Percentiles rank a stretch among this genome's conserved stretches.
Evolutionary conservation across 1,140 invertebrate genomes (phyloP).

Genomic region (Musca vetustissima): DNA sequence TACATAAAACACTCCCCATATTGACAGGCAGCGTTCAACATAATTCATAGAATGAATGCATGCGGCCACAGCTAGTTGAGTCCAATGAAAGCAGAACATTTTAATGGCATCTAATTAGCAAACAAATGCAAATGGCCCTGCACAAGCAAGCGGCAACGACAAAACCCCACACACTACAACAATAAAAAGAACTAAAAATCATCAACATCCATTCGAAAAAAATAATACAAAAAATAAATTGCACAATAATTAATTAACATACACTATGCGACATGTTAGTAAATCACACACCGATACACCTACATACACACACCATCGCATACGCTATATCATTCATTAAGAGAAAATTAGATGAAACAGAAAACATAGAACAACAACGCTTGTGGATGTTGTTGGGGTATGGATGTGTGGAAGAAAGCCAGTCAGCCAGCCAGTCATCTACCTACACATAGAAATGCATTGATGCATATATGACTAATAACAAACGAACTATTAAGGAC

Average conservation of each 20-base stretch:
- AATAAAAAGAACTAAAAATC: background rate
- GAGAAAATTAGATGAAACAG: background rate
- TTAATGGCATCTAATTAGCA: slow-evolving; percentile 21
- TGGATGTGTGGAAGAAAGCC: slow-evolving; percentile 35
- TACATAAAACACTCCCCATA: too few relatives aligned
- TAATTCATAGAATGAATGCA: too few relatives aligned
- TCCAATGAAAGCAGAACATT: slow-evolving; percentile 10
- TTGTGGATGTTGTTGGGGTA: too few relatives aligned
- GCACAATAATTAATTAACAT: slow-evolving; percentile 22
- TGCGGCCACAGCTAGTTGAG: background rate
- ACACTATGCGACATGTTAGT: background rate
- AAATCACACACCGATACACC: background rate
- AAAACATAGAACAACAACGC: too few relatives aligned
- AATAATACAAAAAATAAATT: slow-evolving; percentile 7
- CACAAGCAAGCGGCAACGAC: background rate
- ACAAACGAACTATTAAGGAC: slow-evolving; percentile 44
- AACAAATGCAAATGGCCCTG: slow-evolving; percentile 14
- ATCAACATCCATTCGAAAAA: background rate
- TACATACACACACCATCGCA: background rate
- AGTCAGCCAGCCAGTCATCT: slow-evolving; percentile 8
- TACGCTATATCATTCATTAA: background rate
- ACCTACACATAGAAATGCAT: slow-evolving; percentile 31
- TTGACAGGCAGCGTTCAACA: too few relatives aligned
- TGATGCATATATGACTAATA: slow-evolving; percentile 54
- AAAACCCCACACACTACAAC: too few relatives aligned